phyloP scores from a whole-genome alignment of 2,797 vertebrate species.

The Toxotes lorentzi region DNA sequence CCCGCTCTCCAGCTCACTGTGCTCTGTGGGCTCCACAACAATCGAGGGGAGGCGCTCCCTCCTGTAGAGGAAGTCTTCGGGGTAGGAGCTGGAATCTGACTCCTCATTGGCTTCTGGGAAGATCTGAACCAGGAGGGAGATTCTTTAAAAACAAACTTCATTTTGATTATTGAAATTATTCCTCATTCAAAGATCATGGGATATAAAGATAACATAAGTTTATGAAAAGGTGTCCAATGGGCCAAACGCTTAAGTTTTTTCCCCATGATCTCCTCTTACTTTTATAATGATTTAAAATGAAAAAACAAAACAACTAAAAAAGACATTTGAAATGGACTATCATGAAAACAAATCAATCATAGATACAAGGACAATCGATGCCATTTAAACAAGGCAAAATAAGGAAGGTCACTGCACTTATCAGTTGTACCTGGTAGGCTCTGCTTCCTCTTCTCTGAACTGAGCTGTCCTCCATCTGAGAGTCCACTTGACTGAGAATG shows the following conservation, averaged over 20 bases:
- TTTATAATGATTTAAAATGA: too few relatives aligned
- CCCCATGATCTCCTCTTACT: too few relatives aligned
- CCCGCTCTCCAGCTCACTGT: conserved; percentile 62
- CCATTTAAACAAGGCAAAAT: neutral
- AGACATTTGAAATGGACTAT: neutral
- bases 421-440: conserved; percentile 72
- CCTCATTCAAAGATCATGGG: too few relatives aligned
- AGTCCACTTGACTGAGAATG: conserved; percentile 55
- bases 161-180: neutral
- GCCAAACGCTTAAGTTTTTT: too few relatives aligned
- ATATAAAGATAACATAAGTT: too few relatives aligned
- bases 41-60: conserved; percentile 84
- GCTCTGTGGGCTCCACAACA: conserved; percentile 83
- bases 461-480: conserved; percentile 55
- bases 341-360: neutral
- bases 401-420: neutral
- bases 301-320: neutral
- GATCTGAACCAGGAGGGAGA: conserved; percentile 60
- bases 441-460: conserved; percentile 62
- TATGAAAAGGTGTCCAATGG: too few relatives aligned
- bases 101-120: conserved; percentile 75
- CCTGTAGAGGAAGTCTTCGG: conserved; percentile 55
- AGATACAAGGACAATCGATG: neutral
- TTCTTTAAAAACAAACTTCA: neutral
- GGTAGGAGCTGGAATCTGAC: conserved; percentile 39